Percentiles rank a stretch among this genome's conserved stretches.
These are phyloP conservation scores for Isurus oxyrinchus DNA, from an alignment of 2,113 vertebrate species.

Conservation along the genomic window DNA sequence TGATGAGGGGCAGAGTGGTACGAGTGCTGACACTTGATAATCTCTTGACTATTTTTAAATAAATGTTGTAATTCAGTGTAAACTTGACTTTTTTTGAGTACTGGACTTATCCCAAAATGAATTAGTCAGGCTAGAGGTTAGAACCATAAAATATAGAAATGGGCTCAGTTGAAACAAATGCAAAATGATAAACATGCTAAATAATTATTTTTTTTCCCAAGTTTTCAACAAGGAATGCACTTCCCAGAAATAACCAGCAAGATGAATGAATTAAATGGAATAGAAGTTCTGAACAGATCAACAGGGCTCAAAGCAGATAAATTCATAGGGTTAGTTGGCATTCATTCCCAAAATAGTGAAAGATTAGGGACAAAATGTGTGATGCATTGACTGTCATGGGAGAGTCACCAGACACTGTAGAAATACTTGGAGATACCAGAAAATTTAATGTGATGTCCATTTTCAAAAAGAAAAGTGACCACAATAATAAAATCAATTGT, in stretches of 20 bases:
- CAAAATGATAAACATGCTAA: not conserved
- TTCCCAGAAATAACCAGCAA: not conserved
- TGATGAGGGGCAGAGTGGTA: not conserved
- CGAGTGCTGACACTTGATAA: not conserved
- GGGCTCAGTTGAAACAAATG: not conserved
- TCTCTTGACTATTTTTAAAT: not conserved
- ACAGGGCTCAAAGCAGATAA: not conserved
- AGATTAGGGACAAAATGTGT: not conserved
- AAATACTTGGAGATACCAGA: not conserved
- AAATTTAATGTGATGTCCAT: not conserved
- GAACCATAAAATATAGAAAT: not conserved
- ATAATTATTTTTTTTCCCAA: not conserved
- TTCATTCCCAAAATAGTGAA: not conserved
- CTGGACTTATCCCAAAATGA: not conserved
- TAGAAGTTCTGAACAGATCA: not conserved
- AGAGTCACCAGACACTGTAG: not conserved
- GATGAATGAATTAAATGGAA: not conserved
- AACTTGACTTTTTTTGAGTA: not conserved
- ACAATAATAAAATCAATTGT: not conserved
- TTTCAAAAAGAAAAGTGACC: not conserved
- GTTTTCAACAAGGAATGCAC: not conserved
- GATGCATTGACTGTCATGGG: not conserved
- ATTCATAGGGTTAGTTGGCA: not conserved
- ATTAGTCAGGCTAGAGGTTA: not conserved
- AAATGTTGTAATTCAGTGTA: not conserved